These are phyloP conservation scores for Eurytoma californica DNA, from an alignment of 2,888 invertebrate species.

Conservation along the genomic window DNA sequence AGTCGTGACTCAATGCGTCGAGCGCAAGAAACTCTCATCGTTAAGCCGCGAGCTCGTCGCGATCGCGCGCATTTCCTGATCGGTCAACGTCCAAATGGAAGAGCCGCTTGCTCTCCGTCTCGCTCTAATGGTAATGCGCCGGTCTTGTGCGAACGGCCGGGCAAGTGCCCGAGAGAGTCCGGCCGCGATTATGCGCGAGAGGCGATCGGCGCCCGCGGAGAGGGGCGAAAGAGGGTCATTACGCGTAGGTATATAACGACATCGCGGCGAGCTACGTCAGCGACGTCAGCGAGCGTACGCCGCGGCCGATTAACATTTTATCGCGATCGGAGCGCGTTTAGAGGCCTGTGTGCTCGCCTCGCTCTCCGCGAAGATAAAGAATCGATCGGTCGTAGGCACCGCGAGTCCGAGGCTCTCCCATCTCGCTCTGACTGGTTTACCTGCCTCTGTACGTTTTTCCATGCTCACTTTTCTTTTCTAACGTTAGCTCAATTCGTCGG, in stretches of 20 bases:
- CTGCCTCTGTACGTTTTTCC: conserved; percentile 11
- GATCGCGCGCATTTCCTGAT: conserved; percentile 10
- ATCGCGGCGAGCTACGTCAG: conserved; percentile 46
- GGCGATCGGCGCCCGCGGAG: not conserved
- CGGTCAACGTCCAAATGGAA: conserved; percentile 37
- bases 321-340: conserved; percentile 52
- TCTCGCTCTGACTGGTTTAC: not conserved
- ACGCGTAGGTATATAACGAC: conserved; percentile 51
- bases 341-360: conserved; percentile 37
- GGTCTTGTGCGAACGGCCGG: conserved; percentile 1
- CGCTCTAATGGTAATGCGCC: conserved; percentile 29
- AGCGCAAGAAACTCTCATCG: not conserved
- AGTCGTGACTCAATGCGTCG: not conserved
- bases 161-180: not conserved
- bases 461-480: conserved; percentile 30
- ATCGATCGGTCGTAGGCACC: conserved; percentile 59
- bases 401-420: not conserved
- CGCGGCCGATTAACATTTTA: conserved; percentile 60
- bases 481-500: not conserved
- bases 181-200: conserved; percentile 7
- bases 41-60: not conserved
- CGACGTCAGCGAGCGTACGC: conserved; percentile 19
- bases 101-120: conserved; percentile 26
- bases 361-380: conserved; percentile 56
- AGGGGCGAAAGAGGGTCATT: conserved; percentile 46